Percentiles rank a stretch among this genome's conserved stretches.
These are phyloP conservation scores for Pan paniscus DNA, from an alignment of 2,113 vertebrate genomes.

Conservation along the genomic window DNA sequence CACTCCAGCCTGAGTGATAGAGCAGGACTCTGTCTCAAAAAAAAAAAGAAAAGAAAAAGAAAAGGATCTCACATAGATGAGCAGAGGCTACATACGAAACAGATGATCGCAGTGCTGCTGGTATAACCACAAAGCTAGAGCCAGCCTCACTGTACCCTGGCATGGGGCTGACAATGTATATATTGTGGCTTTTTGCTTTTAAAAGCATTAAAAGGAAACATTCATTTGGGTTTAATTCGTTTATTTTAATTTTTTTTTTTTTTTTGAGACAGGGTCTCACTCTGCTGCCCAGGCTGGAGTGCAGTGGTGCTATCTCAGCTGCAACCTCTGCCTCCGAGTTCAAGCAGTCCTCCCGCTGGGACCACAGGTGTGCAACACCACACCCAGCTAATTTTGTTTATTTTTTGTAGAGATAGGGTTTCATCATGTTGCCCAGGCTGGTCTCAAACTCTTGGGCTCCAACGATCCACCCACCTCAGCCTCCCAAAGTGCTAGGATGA, in stretches of 20 bases:
- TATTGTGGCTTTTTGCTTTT: neutral
- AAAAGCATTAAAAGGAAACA: neutral
- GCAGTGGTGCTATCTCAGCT: neutral
- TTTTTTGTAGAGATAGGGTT: neutral
- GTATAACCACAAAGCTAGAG: neutral
- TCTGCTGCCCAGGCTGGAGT: neutral
- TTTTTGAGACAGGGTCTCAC: neutral
- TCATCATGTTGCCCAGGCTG: neutral
- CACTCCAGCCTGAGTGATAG: too few relatives aligned
- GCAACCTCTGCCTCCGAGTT: neutral
- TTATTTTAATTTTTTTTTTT: neutral
- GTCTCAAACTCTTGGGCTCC: neutral
- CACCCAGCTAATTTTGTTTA: neutral
- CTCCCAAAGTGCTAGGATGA: neutral
- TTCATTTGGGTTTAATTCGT: neutral
- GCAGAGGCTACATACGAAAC: neutral
- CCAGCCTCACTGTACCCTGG: neutral
- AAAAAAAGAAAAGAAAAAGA: too few relatives aligned
- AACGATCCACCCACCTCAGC: neutral
- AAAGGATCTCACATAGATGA: too few relatives aligned
- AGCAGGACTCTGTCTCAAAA: too few relatives aligned
- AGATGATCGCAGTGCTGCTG: neutral
- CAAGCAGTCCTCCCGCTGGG: neutral
- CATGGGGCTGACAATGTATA: neutral
- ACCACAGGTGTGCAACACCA: neutral